phyloP scores from a whole-genome alignment of 92 coral and sea anemone genomes.

The Muricea muricata region DNA sequence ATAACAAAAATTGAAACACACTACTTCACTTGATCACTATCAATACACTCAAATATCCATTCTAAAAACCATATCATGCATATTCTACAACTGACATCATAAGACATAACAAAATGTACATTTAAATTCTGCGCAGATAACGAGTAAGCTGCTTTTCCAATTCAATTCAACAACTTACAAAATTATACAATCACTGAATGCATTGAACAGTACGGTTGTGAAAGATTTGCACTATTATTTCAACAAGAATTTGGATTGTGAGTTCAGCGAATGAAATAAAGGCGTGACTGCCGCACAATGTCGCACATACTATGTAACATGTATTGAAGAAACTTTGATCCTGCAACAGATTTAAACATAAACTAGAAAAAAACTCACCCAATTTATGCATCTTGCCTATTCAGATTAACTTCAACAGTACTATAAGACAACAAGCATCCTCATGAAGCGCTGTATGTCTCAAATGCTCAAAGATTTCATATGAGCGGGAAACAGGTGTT shows the following conservation, averaged over 20 bases:
- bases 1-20: not conserved
- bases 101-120: no score
- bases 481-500: conserved; percentile 36
- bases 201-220: not conserved
- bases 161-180: not conserved
- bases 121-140: not conserved
- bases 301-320: not conserved
- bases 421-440: not conserved
- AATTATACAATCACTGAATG: no score
- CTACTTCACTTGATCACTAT: no score
- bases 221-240: not conserved
- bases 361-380: not conserved
- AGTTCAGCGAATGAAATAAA: not conserved
- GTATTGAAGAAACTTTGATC: not conserved
- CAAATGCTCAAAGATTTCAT: not conserved
- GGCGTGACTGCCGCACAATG: not conserved
- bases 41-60: no score
- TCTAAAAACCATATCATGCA: no score
- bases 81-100: no score
- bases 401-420: not conserved
- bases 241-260: not conserved
- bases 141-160: not conserved
- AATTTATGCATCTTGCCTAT: not conserved
- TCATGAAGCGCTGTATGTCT: not conserved
- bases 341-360: not conserved